Conservation (phyloP, 1,140 invertebrate genomes). For the Plutomurus gul region DNA sequence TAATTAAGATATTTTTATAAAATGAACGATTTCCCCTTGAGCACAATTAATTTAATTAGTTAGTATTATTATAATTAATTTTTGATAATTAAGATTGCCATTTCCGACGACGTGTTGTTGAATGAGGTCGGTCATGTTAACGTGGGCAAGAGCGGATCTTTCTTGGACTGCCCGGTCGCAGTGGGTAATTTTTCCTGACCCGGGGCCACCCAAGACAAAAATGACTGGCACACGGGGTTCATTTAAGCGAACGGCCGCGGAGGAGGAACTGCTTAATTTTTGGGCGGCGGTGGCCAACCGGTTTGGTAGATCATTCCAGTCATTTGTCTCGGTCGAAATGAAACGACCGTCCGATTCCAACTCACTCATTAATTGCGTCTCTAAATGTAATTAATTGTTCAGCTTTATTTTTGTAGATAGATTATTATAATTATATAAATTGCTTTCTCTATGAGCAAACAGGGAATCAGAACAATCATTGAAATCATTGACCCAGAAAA, state of each 20-base stretch:
- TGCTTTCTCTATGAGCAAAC: too few relatives aligned
- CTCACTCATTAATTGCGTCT: constrained; percentile 3
- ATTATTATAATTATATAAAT: too few relatives aligned
- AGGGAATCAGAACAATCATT: too few relatives aligned
- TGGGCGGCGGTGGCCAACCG: background rate
- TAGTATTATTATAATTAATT: too few relatives aligned
- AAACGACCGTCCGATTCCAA: constrained; percentile 48
- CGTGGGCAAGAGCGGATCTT: constrained; percentile 78
- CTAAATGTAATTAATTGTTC: too few relatives aligned
- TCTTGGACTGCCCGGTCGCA: constrained; percentile 87
- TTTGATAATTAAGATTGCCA: too few relatives aligned
- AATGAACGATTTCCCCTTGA: too few relatives aligned
- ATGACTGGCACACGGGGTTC: constrained; percentile 71
- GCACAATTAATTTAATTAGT: too few relatives aligned
- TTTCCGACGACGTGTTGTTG: constrained; percentile 85
- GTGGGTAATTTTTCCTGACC: constrained; percentile 90
- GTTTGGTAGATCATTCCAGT: background rate
- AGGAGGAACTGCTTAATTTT: background rate
- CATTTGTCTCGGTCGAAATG: constrained; percentile 7
- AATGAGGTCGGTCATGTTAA: constrained; percentile 86
- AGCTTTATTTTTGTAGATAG: too few relatives aligned
- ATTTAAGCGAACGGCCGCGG: constrained; percentile 4
- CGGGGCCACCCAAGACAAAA: constrained; percentile 85
- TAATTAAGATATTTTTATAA: too few relatives aligned
- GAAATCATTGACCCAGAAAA: too few relatives aligned